phyloP scores from a whole-genome alignment of 2,888 invertebrate species.

The Torymus texanus region DNA sequence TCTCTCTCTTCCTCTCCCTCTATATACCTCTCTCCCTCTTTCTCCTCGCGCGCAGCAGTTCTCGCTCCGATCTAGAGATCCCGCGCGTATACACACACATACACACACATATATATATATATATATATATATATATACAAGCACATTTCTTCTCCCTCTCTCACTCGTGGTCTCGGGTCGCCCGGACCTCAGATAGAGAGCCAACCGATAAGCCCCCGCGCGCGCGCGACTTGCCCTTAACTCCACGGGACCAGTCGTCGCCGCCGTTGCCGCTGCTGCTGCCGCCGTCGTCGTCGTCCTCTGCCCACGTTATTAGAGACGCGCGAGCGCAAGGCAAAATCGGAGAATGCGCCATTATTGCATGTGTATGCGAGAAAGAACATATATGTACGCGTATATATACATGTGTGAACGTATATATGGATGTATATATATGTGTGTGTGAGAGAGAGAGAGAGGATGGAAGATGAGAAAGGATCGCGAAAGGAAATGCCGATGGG shows the following conservation, averaged over 20 bases:
- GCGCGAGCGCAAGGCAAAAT: conserved; percentile 62
- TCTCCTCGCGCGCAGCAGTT: not conserved
- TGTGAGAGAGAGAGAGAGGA: not conserved
- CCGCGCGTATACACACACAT: not conserved
- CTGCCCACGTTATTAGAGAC: conserved; percentile 66
- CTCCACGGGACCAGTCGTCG: not conserved
- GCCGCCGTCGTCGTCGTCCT: not conserved
- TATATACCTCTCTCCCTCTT: not conserved
- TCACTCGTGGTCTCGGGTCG: not conserved
- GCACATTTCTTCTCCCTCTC: not conserved
- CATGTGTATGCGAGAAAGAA: not conserved
- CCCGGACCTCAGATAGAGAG: conserved; percentile 12
- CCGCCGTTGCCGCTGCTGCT: too few species aligned
- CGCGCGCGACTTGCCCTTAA: conserved; percentile 42
- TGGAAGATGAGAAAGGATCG: conserved; percentile 23
- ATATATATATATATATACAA: too few species aligned
- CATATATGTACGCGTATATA: not conserved
- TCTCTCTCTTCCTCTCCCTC: conserved; percentile 55
- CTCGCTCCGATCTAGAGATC: conserved; percentile 60
- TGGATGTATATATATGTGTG: not conserved
- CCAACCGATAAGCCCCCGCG: conserved; percentile 19
- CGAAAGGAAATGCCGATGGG: conserved; percentile 43
- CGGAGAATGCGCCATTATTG: conserved; percentile 68
- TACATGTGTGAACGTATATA: conserved; percentile 53
- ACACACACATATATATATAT: too few species aligned